Base-by-base conservation (phyloP, 2,113 vertebrate species). In the Neomonachus schauinslandi region DNA sequence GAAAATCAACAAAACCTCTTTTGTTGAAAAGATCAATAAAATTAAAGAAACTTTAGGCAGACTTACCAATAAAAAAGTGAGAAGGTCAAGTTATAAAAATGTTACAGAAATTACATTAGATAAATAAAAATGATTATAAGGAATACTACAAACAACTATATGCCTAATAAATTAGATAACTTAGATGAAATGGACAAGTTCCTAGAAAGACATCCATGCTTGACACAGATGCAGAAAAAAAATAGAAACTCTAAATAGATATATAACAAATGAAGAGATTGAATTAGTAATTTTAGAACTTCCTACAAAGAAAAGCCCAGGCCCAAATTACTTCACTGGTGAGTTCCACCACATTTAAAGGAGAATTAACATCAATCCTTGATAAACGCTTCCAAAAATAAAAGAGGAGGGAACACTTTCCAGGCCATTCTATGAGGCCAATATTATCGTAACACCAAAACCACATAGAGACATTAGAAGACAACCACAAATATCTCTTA, bases 321-420 rank as follows among this genome's bases (percentile, higher is more conserved):
- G 7, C 59, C 80, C 80, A 69, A 91, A 63, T 81, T 61, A 80
- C 6, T 69, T 59, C 59, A 77, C 19, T 87, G 11, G 65, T 74
- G 55, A 93, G 85, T 63, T 85, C 33, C 18, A 93, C 82, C 8
- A 72, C 33, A 93, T 76, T 82, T 93, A 51, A 93, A 46, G 46
- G 8, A 76, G 67, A 92, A 72, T 42, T 79, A 85, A 76, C 39
- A 87, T 46, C 55, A 55, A 76, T 59, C 28, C 19, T 93, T 76
- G 85, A 83, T 83, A 85, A 94, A 77, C 19, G 67, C 83, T 88
- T 74, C 31, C 39, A 74, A 76, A 96, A 93, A 39, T 21, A 57
- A 26, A 72, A 88, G 7, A 88, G 11, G 4, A 81, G 26, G 42
- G 55, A 77, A 83, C 5, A 77, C 31, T 55, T 51, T 42, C 5